phyloP scores from a whole-genome alignment of 2,888 invertebrate genomes.

The Sphinx pinastri region DNA sequence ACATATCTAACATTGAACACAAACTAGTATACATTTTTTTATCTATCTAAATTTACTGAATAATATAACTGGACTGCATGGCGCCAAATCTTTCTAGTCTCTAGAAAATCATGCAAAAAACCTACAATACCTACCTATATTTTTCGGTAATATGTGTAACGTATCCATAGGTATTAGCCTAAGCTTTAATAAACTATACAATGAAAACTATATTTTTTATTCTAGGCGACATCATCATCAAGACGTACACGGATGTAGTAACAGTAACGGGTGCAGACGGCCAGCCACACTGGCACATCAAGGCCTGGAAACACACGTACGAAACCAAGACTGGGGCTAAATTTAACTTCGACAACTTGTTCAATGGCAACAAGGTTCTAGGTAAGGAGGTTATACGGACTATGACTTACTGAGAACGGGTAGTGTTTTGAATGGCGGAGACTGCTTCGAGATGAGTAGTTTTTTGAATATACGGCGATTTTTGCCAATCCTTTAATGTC shows the following conservation, averaged over 20 bases:
- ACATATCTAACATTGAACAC: no score
- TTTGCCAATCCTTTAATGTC: no score
- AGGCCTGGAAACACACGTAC: constrained; percentile 58
- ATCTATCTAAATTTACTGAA: no score
- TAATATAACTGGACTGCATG: no score
- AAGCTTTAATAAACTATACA: no score
- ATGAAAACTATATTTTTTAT: neutral
- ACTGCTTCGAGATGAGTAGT: no score
- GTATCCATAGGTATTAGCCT: no score
- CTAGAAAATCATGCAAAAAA: neutral
- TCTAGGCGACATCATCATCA: constrained; percentile 69
- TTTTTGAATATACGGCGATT: no score
- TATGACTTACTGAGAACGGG: no score
- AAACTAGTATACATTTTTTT: no score
- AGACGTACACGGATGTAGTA: constrained; percentile 49
- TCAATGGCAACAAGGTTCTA: constrained; percentile 68
- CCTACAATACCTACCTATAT: neutral
- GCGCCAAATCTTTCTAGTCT: no score
- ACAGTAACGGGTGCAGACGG: constrained; percentile 62
- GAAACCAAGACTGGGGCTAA: constrained; percentile 59
- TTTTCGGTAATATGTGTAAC: neutral
- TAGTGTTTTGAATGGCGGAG: no score
- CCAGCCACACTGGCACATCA: constrained; percentile 68
- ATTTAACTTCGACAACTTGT: constrained; percentile 71
- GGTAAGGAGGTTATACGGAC: constrained; percentile 45